Percentiles rank a stretch among this genome's conserved stretches.
Conservation (phyloP, 2,797 vertebrate species). For the Enteromius afrohamiltoni region DNA sequence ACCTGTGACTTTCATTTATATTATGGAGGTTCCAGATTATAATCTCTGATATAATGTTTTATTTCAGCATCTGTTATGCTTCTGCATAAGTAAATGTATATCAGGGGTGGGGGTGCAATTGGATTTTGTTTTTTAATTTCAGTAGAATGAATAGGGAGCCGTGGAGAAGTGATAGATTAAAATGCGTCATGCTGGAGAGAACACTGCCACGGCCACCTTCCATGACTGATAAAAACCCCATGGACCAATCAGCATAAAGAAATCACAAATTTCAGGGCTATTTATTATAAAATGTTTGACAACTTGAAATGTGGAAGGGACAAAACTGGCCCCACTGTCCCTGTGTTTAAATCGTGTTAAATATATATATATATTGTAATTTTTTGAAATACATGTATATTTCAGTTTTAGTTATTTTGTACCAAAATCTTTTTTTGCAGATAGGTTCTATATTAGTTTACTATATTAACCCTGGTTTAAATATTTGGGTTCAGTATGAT, state of each 20-base stretch:
- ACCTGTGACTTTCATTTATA: neutral
- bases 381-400: neutral
- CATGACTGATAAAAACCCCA: neutral
- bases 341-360: neutral
- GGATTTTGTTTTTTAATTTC: slow-evolving; percentile 11
- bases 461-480: no score
- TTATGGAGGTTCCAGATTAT: neutral
- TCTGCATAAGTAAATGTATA: neutral
- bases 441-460: no score
- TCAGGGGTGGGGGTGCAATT: neutral
- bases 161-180: neutral
- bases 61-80: neutral
- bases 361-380: no score
- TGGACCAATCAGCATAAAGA: neutral
- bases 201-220: neutral
- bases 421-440: no score
- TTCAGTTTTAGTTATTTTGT: neutral
- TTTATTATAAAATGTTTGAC: neutral
- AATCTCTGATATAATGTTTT: neutral
- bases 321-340: neutral
- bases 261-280: neutral
- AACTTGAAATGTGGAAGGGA: neutral
- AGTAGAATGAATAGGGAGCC: neutral
- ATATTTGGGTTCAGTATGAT: no score
- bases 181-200: neutral